Base-by-base conservation (phyloP, 2,797 vertebrate species). In the Dendrocincla fuliginosa region DNA sequence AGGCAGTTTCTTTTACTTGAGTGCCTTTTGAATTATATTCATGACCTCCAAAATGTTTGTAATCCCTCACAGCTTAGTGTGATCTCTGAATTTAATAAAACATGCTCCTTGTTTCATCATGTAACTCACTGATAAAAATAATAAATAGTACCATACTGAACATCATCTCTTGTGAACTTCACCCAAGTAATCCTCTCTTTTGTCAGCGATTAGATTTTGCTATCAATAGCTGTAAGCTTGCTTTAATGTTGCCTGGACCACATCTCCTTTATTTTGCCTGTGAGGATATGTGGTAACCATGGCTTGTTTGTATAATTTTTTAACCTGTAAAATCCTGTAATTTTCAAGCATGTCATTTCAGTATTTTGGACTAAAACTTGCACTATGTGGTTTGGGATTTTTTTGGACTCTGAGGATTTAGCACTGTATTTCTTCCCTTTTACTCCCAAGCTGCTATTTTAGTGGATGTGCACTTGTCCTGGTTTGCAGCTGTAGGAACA, bases 41-140 rank as follows among this genome's bases (percentile, higher is more conserved):
- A 2, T n/a, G 35, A 39, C 35, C 74, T 95, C 47, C 39, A 90
- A 89, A 90, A 67, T 78, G n/a, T 74, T 79, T 95, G 77, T 93
- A 94, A 93, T 96, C 94, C 63, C 16, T 79, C 33, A 14, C 63
- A 69, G 39, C 14, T 94, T 87, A 93, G 44, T 67, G 52, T 41
- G 46, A 76, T 77, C 79, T 91, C 61, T 49, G 49, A 67, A 80
- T 77, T 91, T 77, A 88, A 87, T 84, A 83, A 77, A 94, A 39
- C 25, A 22, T 35, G 11, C 2, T 79, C 42, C 59, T 47, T 60
- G 30, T 65, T 93, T 50, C 28, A 47, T 61, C 50, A 44, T 69
- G 46, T 39, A 52, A 35, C 44, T 67, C 68, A 24, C 41, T 52
- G 69, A 86, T 78, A 53, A 93, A 93, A 69, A 56, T 73, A 85